These are phyloP conservation scores for Semaprochilodus insignis DNA, from an alignment of 2,797 vertebrate genomes.

Conservation along the genomic window DNA sequence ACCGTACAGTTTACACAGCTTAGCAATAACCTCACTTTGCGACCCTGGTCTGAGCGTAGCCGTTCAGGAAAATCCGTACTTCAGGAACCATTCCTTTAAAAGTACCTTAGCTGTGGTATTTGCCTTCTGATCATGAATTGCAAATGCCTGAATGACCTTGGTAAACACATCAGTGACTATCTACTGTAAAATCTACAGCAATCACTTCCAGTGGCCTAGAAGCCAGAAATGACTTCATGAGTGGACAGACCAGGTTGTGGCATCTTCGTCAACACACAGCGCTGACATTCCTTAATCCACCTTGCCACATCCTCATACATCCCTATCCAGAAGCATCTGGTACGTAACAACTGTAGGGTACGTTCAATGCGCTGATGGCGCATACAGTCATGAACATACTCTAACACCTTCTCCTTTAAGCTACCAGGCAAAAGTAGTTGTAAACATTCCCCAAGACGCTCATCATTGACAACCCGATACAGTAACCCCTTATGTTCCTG, in stretches of 20 bases:
- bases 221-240: neutral
- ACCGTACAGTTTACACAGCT: neutral
- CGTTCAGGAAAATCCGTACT: no score
- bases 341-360: neutral
- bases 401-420: neutral
- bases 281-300: neutral
- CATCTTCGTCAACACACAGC: slow-evolving; percentile 12
- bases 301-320: slow-evolving; percentile 3
- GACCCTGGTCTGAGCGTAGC: neutral
- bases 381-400: slow-evolving; percentile 18
- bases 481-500: neutral
- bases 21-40: neutral
- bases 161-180: no score
- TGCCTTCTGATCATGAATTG: no score
- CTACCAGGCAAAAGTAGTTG: neutral
- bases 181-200: slow-evolving; percentile 15
- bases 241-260: neutral
- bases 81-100: no score
- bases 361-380: slow-evolving; percentile 5
- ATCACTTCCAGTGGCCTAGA: neutral
- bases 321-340: slow-evolving; percentile 17
- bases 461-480: neutral
- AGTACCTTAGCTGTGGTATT: no score
- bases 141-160: no score
- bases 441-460: neutral